phyloP scores from a whole-genome alignment of 2,888 invertebrate genomes.

The Subacronicta megacephala region DNA sequence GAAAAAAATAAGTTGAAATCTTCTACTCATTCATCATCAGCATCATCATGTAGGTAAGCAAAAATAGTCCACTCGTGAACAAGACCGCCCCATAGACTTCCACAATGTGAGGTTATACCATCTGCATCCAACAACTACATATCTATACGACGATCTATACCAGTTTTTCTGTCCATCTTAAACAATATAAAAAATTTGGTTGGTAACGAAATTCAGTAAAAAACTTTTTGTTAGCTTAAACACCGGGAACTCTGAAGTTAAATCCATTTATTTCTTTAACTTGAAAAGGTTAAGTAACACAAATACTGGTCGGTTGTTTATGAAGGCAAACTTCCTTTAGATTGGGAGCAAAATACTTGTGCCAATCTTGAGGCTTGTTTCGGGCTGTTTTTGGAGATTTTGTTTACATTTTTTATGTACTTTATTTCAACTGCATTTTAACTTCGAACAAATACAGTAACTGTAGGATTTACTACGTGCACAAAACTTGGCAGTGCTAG shows the following conservation, averaged over 20 bases:
- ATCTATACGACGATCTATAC: no score
- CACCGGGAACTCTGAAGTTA: constrained; percentile 21
- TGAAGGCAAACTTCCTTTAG: constrained; percentile 38
- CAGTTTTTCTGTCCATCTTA: no score
- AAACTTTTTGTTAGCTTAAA: constrained; percentile 34
- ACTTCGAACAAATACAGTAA: neutral
- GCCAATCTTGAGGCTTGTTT: constrained; percentile 27
- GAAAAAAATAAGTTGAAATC: no score
- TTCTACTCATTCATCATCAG: no score
- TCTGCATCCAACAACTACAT: no score
- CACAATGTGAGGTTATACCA: no score
- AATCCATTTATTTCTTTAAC: constrained; percentile 50
- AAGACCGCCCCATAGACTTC: no score
- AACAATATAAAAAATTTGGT: constrained; percentile 9
- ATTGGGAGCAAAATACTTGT: constrained; percentile 35
- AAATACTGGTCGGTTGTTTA: constrained; percentile 46
- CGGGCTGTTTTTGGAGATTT: constrained; percentile 17
- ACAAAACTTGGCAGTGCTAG: no score
- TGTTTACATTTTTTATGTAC: constrained; percentile 27
- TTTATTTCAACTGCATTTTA: neutral
- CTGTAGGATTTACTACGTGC: no score
- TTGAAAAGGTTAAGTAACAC: constrained; percentile 49
- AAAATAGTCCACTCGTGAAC: no score
- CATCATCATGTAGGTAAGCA: no score
- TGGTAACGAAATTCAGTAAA: constrained; percentile 17